phyloP scores from a whole-genome alignment of 2,888 invertebrate species.

The Pristionchus japonicus region DNA sequence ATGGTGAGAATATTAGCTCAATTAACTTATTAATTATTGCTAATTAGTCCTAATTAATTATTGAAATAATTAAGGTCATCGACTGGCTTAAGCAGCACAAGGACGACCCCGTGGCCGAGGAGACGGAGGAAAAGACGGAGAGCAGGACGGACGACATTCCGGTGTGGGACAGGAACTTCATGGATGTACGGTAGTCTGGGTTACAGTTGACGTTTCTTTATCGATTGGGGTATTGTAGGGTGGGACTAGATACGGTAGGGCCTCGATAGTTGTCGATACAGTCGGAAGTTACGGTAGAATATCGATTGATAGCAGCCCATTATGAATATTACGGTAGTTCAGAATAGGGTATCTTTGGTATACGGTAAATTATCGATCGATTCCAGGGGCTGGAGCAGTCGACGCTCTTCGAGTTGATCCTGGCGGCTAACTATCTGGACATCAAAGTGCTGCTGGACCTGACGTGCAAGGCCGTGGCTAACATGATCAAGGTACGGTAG shows the following conservation, averaged over 20 bases:
- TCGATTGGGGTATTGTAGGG: too few species aligned
- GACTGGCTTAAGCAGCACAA: constrained; percentile 39
- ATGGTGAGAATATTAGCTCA: too few species aligned
- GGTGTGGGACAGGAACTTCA: neutral
- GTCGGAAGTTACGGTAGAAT: too few species aligned
- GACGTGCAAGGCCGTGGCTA: neutral
- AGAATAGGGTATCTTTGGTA: too few species aligned
- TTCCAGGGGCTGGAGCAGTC: neutral
- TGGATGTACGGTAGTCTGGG: neutral
- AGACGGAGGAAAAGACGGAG: neutral
- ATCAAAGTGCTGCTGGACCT: neutral
- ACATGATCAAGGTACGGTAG: neutral
- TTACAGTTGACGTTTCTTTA: neutral
- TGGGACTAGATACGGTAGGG: too few species aligned
- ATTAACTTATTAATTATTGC: too few species aligned
- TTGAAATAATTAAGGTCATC: too few species aligned
- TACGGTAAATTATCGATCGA: neutral
- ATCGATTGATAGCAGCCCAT: too few species aligned
- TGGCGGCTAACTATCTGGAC: neutral
- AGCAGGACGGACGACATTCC: neutral
- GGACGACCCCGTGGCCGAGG: neutral
- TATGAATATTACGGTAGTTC: too few species aligned
- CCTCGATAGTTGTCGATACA: too few species aligned
- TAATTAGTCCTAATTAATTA: too few species aligned
- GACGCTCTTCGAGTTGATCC: neutral